A percentile compares a stretch with the other conserved stretches of the same genome.
Conservation (phyloP, 2,113 vertebrate genomes). For the Neotoma lepida region DNA sequence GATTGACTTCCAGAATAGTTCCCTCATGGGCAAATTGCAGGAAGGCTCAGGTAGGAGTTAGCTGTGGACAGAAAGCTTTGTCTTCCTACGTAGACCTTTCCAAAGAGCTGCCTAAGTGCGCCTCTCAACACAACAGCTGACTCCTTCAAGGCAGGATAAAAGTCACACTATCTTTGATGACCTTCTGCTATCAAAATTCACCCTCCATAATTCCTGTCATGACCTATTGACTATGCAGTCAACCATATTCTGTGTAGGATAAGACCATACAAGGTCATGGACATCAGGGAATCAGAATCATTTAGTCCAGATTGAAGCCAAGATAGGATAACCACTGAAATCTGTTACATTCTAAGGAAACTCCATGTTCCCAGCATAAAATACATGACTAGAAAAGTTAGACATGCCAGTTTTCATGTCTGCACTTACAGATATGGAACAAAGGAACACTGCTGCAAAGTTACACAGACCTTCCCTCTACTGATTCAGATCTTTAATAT, state of each 20-base stretch:
- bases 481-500: conserved; percentile 56
- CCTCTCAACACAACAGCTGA: not conserved
- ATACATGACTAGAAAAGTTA: conserved; percentile 22
- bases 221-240: not conserved
- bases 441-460: conserved; percentile 18
- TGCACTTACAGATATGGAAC: not conserved
- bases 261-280: not conserved
- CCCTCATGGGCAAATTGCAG: accelerated
- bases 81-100: not conserved
- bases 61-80: not conserved
- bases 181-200: not conserved
- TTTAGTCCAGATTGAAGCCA: not conserved
- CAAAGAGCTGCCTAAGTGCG: not conserved
- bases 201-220: not conserved
- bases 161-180: not conserved
- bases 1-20: not conserved
- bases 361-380: not conserved
- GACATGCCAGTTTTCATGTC: not conserved
- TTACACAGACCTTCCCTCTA: not conserved
- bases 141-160: not conserved
- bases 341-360: not conserved
- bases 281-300: not conserved
- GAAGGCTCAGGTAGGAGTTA: not conserved
- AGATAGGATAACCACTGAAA: not conserved
- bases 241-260: not conserved